Evolutionary conservation across 2,113 vertebrate genomes (phyloP), one percentile per base, ranked within the genome.

Genomic region (Cyanistes caeruleus): DNA sequence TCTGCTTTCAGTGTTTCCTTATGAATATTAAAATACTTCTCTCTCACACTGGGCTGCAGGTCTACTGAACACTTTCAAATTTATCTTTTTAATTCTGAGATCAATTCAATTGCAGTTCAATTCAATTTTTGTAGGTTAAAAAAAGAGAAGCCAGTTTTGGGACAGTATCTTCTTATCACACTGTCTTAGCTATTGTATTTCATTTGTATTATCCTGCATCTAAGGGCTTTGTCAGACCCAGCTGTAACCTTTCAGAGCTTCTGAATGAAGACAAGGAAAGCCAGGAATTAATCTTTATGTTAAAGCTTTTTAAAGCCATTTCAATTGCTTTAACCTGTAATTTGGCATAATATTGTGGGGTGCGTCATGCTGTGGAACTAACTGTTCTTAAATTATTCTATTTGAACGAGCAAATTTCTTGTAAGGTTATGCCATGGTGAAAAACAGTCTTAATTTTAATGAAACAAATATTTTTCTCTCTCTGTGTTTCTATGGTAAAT

Each of bases 381-480:
- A 93, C 92, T 83, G 82, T 85, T 93, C 94, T 94, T 90, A 96
- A 94, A 97, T 92, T 90, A 88, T 93, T 94, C 89, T 74, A 72
- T 79, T 91, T 90, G 94, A 96, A 94, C 3, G 5, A 94, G 84
- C 0, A n/a, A 82, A 90, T 97, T 93, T 97, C 73, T 95, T 53
- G 39, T 31, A 63, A 96, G 94, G 89, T 91, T 92, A 95, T 90
- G 92, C 70, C 93, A 93, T 80, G 94, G 94, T 96, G 90, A 93
- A 97, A 96, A 95, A 88, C 84, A 93, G 88, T 65, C 81, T 92
- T 94, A 95, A 94, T 92, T 97, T 96, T 93, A 96, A 95, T 91
- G 93, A 97, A 95, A 97, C 83, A 97, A 97, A 95, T 95, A 95
- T 95, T 97, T 97, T 96, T 95, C 88, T 84, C 69, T 69, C 75